Percentiles rank a stretch among this genome's conserved stretches.
Conservation (phyloP, 2,113 vertebrate genomes). For the Ophthalmotilapia sp. region DNA sequence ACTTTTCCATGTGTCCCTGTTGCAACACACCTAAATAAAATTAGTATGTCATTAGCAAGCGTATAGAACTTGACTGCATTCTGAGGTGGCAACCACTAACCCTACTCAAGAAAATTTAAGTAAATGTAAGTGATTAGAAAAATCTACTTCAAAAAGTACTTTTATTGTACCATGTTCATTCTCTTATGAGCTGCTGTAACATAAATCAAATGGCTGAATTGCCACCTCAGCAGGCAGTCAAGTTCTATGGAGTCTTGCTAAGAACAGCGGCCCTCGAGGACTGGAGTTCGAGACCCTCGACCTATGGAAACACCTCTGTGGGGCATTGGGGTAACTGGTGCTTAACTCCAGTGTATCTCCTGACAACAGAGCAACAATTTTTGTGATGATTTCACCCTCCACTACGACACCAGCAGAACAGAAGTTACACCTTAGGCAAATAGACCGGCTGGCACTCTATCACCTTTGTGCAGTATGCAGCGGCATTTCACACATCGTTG, state of each 20-base stretch:
- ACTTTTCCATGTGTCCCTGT: background rate
- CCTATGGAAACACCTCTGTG: background rate
- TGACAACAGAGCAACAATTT: background rate
- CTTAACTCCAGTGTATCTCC: background rate
- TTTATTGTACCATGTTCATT: background rate
- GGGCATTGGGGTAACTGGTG: background rate
- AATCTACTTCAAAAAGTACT: background rate
- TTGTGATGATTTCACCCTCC: background rate
- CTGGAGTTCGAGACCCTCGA: background rate
- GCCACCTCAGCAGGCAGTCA: background rate
- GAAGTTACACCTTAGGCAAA: background rate
- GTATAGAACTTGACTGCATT: background rate
- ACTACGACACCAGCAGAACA: background rate
- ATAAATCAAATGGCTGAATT: background rate
- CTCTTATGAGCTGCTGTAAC: background rate
- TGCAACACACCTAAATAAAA: background rate
- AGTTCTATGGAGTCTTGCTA: background rate
- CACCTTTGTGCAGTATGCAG: background rate
- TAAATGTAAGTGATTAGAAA: background rate
- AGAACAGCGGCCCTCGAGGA: background rate
- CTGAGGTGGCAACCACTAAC: background rate
- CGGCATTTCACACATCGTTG: background rate
- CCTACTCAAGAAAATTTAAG: background rate
- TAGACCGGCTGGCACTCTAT: background rate
- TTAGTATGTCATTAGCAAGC: background rate